These are phyloP conservation scores for Ostrea edulis DNA, from an alignment of 1,140 invertebrate species.

Conservation along the genomic window DNA sequence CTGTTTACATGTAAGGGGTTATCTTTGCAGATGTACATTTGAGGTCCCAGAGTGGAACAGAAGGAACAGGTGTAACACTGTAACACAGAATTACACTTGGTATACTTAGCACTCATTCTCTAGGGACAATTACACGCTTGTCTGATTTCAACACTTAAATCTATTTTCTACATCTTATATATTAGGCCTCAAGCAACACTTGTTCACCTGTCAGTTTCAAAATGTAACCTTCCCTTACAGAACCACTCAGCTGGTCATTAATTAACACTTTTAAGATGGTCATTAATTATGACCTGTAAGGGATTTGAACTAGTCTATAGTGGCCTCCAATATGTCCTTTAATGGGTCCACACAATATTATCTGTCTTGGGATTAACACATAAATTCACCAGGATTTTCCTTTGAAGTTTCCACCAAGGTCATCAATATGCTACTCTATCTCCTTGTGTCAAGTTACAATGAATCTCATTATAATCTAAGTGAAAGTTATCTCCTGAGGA, in stretches of 20 bases:
- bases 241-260: slow-evolving; percentile 14
- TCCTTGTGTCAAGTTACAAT: slow-evolving; percentile 17
- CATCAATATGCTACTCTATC: slow-evolving; percentile 16
- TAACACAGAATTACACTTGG: neutral
- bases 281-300: slow-evolving; percentile 8
- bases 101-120: neutral
- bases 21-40: neutral
- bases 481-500: neutral
- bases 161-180: slow-evolving; percentile 28
- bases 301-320: slow-evolving; percentile 26
- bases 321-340: neutral
- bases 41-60: neutral
- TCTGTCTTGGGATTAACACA: neutral
- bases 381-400: neutral
- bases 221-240: neutral
- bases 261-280: slow-evolving; percentile 19
- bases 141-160: slow-evolving; percentile 19
- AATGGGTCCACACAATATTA: neutral
- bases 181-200: neutral
- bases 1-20: neutral
- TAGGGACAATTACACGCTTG: slow-evolving; percentile 24
- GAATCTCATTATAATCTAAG: slow-evolving; percentile 21
- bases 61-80: neutral
- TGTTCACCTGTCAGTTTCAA: slow-evolving; percentile 6
- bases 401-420: slow-evolving; percentile 30